These are phyloP conservation scores for Muscina levida DNA, from an alignment of 2,888 invertebrate genomes.

Conservation along the genomic window DNA sequence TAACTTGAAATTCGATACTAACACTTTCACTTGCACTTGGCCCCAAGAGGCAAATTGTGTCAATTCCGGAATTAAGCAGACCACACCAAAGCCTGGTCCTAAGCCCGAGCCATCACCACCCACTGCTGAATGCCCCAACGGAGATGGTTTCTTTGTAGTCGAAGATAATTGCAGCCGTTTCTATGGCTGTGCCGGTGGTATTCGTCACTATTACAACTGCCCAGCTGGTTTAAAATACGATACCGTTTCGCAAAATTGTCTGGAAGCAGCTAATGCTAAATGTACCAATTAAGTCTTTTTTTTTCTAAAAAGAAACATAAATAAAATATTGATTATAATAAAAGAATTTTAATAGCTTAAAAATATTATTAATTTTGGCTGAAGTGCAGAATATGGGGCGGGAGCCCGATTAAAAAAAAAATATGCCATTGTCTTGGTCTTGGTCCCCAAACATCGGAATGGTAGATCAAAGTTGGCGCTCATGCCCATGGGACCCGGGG, in stretches of 20 bases:
- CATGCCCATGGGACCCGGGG: too few species aligned
- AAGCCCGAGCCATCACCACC: background rate
- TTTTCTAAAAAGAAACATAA: too few species aligned
- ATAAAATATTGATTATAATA: too few species aligned
- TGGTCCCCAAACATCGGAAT: too few species aligned
- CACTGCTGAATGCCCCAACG: background rate
- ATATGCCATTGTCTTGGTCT: too few species aligned
- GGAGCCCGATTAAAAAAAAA: too few species aligned
- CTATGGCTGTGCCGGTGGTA: slow-evolving; percentile 39
- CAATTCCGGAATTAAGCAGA: slow-evolving; percentile 6
- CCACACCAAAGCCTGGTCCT: background rate
- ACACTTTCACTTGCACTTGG: slow-evolving; percentile 37
- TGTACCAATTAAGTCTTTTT: slow-evolving; percentile 18
- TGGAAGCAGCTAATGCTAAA: slow-evolving; percentile 10
- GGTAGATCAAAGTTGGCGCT: too few species aligned
- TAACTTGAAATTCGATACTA: slow-evolving; percentile 40
- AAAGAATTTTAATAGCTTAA: too few species aligned
- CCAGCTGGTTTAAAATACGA: slow-evolving; percentile 40
- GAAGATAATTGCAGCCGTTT: slow-evolving; percentile 32
- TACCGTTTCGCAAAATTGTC: slow-evolving; percentile 11
- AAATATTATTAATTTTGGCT: too few species aligned
- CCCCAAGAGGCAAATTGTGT: background rate
- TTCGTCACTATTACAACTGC: slow-evolving; percentile 42
- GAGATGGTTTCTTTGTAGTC: slow-evolving; percentile 31
- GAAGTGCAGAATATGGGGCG: too few species aligned